Base-by-base conservation (phyloP, 2,888 invertebrate genomes). In the Acronicta aceris region DNA sequence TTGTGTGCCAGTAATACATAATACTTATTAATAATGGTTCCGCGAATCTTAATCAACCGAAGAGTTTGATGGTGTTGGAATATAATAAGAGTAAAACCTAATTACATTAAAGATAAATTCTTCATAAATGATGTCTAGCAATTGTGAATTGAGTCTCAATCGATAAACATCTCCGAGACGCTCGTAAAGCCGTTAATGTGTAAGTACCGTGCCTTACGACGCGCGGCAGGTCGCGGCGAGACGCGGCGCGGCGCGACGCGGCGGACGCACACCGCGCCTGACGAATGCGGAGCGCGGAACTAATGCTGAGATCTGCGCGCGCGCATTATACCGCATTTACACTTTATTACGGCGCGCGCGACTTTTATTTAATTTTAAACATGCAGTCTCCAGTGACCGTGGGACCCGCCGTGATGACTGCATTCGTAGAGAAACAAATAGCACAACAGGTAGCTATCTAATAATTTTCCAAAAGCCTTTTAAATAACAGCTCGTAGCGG, bases 241-340 rank as follows among this genome's bases (percentile, higher is more conserved):
- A 56, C 57, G 67, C 74, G 66, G 69, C 67, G 57, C 59, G 43
- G 27, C 48, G 59, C 66, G 65, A 58, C 33, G 55, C 46, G 42
- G 10, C 69, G 73, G 60, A 71, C 84, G 76, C 88, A 81, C 87
- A 83, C 84, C 82, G 72, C 77, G 89, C 88, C 65, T 82, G 88
- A 86, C 89, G 86, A 89, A 89, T 90, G 83, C 82, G 82, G 74
- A 68, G 82, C 81, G 86, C 83, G 86, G 83, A 84, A 84, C 88
- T 71, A 87, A 88, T 85, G 71, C 69, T 58, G 67, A 66, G 64
- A 69, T 74, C 77, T 78, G 79, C 80, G 76, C 76, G 64, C 76
- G 77, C 75, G 67, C 81, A 78, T 76, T 76, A 76, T 77, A 74
- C 74, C 74, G 67, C 80, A 77, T 78, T 78, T 77, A 78, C 81